These are phyloP conservation scores for Coecobrya sp. DNA, from an alignment of 2,888 invertebrate species.

Conservation along the genomic window DNA sequence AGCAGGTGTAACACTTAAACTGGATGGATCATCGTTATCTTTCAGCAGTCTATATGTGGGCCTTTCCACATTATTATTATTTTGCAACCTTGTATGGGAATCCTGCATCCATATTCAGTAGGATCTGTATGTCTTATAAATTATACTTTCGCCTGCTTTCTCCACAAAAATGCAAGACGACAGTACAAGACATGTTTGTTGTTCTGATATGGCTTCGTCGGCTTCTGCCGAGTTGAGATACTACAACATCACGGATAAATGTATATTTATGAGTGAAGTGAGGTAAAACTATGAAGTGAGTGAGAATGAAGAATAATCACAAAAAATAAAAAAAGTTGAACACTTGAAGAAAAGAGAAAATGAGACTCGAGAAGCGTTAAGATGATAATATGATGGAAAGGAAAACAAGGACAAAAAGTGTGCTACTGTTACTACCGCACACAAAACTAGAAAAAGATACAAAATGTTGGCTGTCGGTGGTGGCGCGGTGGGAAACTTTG, in stretches of 20 bases:
- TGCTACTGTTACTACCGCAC: background rate
- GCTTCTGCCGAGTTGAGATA: slow-evolving; percentile 5
- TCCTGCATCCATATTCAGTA: slow-evolving; percentile 45
- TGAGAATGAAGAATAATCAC: slow-evolving; percentile 37
- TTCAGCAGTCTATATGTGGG: background rate
- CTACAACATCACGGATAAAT: slow-evolving; percentile 27
- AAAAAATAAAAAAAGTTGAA: slow-evolving; percentile 59
- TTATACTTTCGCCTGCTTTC: slow-evolving; percentile 39
- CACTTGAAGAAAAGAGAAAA: background rate
- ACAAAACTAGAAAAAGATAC: background rate
- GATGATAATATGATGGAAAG: background rate
- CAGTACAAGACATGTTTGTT: slow-evolving; percentile 20
- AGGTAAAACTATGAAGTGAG: slow-evolving; percentile 42
- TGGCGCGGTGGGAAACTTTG: background rate
- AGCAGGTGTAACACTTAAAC: background rate
- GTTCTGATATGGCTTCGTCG: background rate
- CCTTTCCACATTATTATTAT: slow-evolving; percentile 4
- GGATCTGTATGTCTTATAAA: slow-evolving; percentile 7
- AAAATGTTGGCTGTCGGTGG: background rate
- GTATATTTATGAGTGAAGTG: slow-evolving; percentile 67
- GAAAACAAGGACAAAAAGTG: slow-evolving; percentile 5
- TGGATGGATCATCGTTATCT: slow-evolving; percentile 46
- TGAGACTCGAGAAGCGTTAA: background rate
- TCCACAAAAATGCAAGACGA: slow-evolving; percentile 10
- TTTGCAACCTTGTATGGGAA: slow-evolving; percentile 14